Conservation (phyloP, 1,140 invertebrate species). For the Laodelphax striatellus region DNA sequence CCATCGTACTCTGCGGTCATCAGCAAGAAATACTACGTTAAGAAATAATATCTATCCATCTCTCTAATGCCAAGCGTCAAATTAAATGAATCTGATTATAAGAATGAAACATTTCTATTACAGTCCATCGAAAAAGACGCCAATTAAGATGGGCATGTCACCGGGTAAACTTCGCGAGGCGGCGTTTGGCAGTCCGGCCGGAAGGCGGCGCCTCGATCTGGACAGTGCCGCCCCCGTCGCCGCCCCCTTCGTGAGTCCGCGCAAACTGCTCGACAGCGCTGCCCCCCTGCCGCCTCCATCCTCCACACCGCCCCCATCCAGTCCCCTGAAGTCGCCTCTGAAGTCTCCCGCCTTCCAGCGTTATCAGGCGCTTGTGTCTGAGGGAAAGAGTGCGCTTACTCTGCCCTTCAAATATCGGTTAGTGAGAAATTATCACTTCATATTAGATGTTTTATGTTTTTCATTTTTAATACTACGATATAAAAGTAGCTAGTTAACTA, state of each 20-base stretch:
- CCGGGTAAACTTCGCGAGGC: neutral
- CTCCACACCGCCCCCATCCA: slow-evolving; percentile 1
- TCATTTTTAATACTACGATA: no score
- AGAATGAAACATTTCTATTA: no score
- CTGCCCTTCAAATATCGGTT: slow-evolving; percentile 64
- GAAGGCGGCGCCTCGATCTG: neutral
- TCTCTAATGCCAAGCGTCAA: no score
- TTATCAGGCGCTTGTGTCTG: slow-evolving; percentile 7
- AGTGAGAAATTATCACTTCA: no score
- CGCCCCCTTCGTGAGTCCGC: neutral
- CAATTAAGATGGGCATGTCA: neutral
- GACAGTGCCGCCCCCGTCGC: neutral
- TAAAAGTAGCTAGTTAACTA: no score
- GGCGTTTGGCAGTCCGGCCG: neutral
- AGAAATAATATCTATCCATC: no score
- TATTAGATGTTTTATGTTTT: no score
- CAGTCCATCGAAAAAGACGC: neutral
- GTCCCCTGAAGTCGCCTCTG: slow-evolving; percentile 16
- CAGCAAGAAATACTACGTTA: no score
- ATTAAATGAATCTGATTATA: no score
- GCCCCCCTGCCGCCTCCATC: neutral
- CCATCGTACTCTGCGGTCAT: no score
- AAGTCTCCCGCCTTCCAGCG: slow-evolving; percentile 30
- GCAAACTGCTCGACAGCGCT: neutral
- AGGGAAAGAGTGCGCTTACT: slow-evolving; percentile 41